phyloP scores from a whole-genome alignment of 2,888 invertebrate genomes.

The Hemithea aestivaria region DNA sequence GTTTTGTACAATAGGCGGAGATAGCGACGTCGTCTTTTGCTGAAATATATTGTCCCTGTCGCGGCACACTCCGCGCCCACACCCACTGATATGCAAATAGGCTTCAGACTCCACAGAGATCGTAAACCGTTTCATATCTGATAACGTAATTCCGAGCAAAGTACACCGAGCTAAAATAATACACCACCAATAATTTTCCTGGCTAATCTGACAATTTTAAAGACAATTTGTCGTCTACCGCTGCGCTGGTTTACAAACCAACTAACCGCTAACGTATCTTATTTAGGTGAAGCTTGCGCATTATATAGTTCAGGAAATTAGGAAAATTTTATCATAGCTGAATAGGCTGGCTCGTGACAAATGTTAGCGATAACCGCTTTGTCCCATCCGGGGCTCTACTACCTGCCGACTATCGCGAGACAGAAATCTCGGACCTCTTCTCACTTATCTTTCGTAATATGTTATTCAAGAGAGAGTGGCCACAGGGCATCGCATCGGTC shows the following conservation, averaged over 20 bases:
- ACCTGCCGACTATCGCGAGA: conserved; percentile 50
- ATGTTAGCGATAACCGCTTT: conserved; percentile 46
- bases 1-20: conserved; percentile 57
- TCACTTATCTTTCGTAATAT: conserved; percentile 56
- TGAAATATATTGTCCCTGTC: conserved; percentile 64
- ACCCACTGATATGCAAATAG: conserved; percentile 71
- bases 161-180: conserved; percentile 39
- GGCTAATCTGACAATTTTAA: conserved; percentile 22
- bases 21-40: conserved; percentile 60
- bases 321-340: conserved; percentile 40
- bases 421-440: conserved; percentile 50
- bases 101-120: conserved; percentile 59
- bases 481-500: conserved; percentile 21
- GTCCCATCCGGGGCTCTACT: conserved; percentile 31
- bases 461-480: conserved; percentile 47
- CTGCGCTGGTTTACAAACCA: conserved; percentile 19
- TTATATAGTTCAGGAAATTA: conserved; percentile 28
- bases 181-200: conserved; percentile 31
- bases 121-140: conserved; percentile 71
- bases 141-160: conserved; percentile 62
- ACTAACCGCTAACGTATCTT: no score
- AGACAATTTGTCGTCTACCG: conserved; percentile 9
- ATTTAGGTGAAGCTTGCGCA: conserved; percentile 8
- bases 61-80: conserved; percentile 49
- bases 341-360: conserved; percentile 45